phyloP scores from a whole-genome alignment of 2,888 invertebrate species.

The Cheilosia urbana region DNA sequence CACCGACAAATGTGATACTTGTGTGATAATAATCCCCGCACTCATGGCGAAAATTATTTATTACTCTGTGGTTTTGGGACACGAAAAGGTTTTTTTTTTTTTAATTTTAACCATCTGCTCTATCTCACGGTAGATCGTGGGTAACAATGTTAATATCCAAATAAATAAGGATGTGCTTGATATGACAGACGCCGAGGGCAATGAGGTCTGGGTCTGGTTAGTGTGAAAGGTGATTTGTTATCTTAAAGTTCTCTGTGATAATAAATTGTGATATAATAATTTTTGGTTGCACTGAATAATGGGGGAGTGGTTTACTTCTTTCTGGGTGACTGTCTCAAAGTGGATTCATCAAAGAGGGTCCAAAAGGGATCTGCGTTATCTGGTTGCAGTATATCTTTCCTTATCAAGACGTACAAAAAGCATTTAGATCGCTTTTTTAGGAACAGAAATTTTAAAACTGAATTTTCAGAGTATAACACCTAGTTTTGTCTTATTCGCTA shows the following conservation, averaged over 20 bases:
- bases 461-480: too few relatives aligned
- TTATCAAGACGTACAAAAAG: too few relatives aligned
- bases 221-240: background rate
- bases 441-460: too few relatives aligned
- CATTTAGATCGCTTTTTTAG: too few relatives aligned
- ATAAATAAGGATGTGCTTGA: slow-evolving; percentile 26
- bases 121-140: slow-evolving; percentile 17
- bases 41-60: slow-evolving; percentile 29
- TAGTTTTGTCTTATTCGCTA: too few relatives aligned
- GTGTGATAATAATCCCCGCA: slow-evolving; percentile 13
- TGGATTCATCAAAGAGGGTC: too few relatives aligned
- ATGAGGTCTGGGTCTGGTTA: background rate
- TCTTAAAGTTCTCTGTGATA: slow-evolving; percentile 15
- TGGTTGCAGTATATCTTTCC: too few relatives aligned
- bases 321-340: too few relatives aligned
- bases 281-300: too few relatives aligned
- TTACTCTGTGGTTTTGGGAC: background rate
- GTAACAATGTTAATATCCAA: slow-evolving; percentile 3
- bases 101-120: slow-evolving; percentile 28
- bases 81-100: slow-evolving; percentile 12
- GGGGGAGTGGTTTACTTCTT: too few relatives aligned
- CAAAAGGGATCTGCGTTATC: too few relatives aligned
- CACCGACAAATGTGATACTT: slow-evolving; percentile 5
- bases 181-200: background rate
- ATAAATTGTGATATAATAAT: slow-evolving; percentile 16